Evolutionary conservation across 2,888 invertebrate species (phyloP).

Genomic region (Xestia sexstrigata): DNA sequence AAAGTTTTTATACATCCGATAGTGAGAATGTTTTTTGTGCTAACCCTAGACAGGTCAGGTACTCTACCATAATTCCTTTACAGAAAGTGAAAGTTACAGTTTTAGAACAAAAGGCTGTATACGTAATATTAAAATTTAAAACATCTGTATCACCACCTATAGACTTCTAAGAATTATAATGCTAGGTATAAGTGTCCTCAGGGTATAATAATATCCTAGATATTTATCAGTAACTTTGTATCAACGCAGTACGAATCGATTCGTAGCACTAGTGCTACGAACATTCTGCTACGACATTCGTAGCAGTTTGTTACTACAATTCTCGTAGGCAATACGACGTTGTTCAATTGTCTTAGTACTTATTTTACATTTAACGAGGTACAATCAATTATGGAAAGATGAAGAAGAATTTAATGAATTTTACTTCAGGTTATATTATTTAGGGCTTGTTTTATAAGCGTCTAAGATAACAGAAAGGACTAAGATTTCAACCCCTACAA

Average conservation of each 20-base stretch:
- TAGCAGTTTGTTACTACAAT: constrained; percentile 72
- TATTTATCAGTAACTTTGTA: constrained; percentile 48
- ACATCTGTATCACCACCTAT: neutral
- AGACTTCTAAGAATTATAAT: neutral
- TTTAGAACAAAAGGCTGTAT: constrained; percentile 10
- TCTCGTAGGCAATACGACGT: constrained; percentile 58
- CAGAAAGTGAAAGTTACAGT: constrained; percentile 41
- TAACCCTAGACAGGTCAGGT: constrained; percentile 48
- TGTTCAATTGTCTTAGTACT: constrained; percentile 28
- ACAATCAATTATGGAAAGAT: neutral
- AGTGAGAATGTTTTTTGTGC: constrained; percentile 56
- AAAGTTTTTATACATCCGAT: constrained; percentile 67
- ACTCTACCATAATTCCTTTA: constrained; percentile 27
- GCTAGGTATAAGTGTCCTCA: neutral
- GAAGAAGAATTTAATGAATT: neutral
- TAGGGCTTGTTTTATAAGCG: neutral
- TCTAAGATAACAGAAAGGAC: neutral
- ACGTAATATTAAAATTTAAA: neutral
- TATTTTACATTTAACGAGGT: neutral
- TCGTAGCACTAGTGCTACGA: constrained; percentile 83
- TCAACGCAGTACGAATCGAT: constrained; percentile 58
- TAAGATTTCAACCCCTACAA: neutral
- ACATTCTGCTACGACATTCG: constrained; percentile 79
- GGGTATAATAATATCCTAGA: constrained; percentile 32
- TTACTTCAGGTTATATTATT: neutral